A percentile compares a stretch with the other conserved stretches of the same genome.
phyloP scores from a whole-genome alignment of 2,797 vertebrate genomes.

The Enteromius thamalakanensis region DNA sequence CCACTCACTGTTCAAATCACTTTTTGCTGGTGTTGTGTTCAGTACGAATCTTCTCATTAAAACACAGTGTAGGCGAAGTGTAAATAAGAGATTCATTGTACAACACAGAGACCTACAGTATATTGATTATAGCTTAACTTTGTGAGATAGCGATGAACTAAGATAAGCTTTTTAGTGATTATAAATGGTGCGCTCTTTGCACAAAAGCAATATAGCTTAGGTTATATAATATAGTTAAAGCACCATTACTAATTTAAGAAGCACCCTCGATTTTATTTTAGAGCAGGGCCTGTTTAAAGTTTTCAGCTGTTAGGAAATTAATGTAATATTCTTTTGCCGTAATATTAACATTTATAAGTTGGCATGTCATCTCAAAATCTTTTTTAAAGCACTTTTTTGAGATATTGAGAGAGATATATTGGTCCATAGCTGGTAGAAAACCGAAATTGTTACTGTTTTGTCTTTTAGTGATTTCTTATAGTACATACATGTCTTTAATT shows the following conservation, averaged over 20 bases:
- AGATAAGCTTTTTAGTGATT: background rate
- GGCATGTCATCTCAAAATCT: background rate
- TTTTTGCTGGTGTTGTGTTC: too few relatives aligned
- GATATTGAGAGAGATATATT: background rate
- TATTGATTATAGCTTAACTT: background rate
- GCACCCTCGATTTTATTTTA: background rate
- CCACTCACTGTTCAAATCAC: too few relatives aligned
- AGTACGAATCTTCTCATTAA: background rate
- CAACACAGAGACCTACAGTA: background rate
- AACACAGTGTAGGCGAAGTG: background rate
- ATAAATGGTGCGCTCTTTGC: background rate
- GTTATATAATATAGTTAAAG: background rate
- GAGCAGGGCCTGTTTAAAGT: background rate
- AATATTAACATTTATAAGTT: background rate
- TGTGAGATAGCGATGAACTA: background rate
- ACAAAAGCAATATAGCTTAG: background rate
- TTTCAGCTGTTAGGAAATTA: background rate
- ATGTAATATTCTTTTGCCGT: background rate
- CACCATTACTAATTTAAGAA: background rate
- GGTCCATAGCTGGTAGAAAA: background rate
- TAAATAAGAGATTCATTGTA: background rate
- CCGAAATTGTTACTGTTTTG: background rate
- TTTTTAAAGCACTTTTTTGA: background rate
- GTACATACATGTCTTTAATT: slow-evolving; percentile 3
- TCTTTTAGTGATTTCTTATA: background rate